Evolutionary conservation across 2,888 invertebrate genomes (phyloP).

Genomic region (Drosophila borborema): DNA sequence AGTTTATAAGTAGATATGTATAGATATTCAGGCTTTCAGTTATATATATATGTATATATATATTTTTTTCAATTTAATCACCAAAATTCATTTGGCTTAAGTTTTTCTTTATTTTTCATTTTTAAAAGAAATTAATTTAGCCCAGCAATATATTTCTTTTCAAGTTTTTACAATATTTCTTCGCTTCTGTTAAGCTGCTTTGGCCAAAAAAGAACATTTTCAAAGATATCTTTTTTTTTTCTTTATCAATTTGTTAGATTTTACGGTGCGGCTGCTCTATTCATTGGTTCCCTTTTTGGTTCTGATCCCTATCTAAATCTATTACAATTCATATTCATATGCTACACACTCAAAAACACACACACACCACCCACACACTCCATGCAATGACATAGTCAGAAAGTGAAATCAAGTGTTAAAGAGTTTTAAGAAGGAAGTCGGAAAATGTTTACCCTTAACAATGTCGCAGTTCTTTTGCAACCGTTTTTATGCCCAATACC

Average conservation of each 20-base stretch:
- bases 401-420: constrained; percentile 80
- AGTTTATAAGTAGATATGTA: not conserved
- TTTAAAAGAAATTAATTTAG: constrained; percentile 59
- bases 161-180: constrained; percentile 43
- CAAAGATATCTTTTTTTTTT: constrained; percentile 38
- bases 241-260: constrained; percentile 63
- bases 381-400: constrained; percentile 40
- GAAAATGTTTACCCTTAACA: constrained; percentile 34
- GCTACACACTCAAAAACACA: constrained; percentile 38
- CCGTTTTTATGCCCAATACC: constrained; percentile 7
- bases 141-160: constrained; percentile 27
- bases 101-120: constrained; percentile 25
- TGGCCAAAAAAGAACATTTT: constrained; percentile 37
- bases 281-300: constrained; percentile 43
- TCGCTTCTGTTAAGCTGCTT: constrained; percentile 36
- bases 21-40: not conserved
- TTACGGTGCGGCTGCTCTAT: constrained; percentile 65
- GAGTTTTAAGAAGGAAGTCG: constrained; percentile 62
- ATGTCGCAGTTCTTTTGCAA: constrained; percentile 35
- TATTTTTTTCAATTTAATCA: constrained; percentile 15
- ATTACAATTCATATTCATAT: constrained; percentile 79
- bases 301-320: constrained; percentile 73
- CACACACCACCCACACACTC: not conserved
- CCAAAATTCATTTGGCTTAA: constrained; percentile 57
- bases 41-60: not conserved